phyloP scores from a whole-genome alignment of 2,888 invertebrate species.

The Euphydryas editha region DNA sequence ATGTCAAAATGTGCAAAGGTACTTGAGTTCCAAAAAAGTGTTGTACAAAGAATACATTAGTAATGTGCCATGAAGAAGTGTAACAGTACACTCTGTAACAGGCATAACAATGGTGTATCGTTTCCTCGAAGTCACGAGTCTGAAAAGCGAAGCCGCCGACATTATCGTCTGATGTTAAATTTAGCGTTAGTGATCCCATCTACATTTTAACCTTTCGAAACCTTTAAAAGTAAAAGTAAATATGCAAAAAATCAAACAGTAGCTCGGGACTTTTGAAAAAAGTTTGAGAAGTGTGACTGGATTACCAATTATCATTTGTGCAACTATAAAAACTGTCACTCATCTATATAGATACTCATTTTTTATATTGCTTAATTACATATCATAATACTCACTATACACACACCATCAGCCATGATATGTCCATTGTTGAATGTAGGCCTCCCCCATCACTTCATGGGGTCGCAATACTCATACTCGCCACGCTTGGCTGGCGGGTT shows the following conservation, averaged over 20 bases:
- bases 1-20: slow-evolving; percentile 17
- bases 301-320: slow-evolving; percentile 5
- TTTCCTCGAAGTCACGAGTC: slow-evolving; percentile 68
- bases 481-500: too few species aligned
- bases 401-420: too few species aligned
- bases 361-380: too few species aligned
- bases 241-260: slow-evolving; percentile 47
- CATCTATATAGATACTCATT: too few species aligned
- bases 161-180: slow-evolving; percentile 71
- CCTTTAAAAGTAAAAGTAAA: slow-evolving; percentile 63
- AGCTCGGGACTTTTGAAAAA: neutral
- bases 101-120: slow-evolving; percentile 79
- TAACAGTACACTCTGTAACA: slow-evolving; percentile 76
- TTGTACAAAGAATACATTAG: slow-evolving; percentile 66
- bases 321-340: neutral
- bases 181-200: slow-evolving; percentile 80
- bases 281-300: neutral
- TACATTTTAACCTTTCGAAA: slow-evolving; percentile 52
- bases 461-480: too few species aligned
- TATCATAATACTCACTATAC: too few species aligned
- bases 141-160: slow-evolving; percentile 59
- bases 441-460: too few species aligned
- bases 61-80: slow-evolving; percentile 64
- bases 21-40: slow-evolving; percentile 40
- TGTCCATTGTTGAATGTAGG: too few species aligned